Evolutionary conservation across 2,113 vertebrate genomes (phyloP).

Genomic region (Channa maculata): DNA sequence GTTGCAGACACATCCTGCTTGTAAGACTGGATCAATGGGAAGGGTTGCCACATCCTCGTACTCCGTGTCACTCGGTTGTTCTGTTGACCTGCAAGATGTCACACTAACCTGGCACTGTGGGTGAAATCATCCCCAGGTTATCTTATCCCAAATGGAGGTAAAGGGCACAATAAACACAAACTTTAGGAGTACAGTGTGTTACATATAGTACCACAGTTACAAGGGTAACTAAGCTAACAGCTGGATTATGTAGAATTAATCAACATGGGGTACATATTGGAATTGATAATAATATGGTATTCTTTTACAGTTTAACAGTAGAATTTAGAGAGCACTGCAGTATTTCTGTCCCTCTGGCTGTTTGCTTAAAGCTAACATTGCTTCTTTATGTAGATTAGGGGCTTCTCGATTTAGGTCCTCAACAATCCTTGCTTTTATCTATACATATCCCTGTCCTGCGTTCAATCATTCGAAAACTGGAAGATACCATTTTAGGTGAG

Average conservation of each 20-base stretch:
- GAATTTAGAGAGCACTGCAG: neutral
- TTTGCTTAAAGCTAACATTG: constrained; percentile 7
- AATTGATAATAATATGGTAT: no score
- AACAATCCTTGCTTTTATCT: no score
- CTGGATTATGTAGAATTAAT: no score
- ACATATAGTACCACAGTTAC: no score
- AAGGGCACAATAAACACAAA: neutral
- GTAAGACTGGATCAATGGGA: constrained; percentile 8
- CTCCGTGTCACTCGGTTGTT: neutral
- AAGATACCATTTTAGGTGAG: no score
- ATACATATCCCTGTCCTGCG: no score
- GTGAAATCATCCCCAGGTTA: neutral
- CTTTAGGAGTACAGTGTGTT: neutral
- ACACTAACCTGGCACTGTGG: constrained; percentile 40
- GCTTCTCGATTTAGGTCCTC: no score
- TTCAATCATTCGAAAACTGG: no score
- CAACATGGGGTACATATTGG: no score
- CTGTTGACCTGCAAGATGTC: constrained; percentile 51
- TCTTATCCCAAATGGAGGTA: constrained; percentile 13
- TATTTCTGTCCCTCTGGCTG: constrained; percentile 9
- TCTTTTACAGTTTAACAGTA: neutral
- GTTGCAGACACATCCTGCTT: constrained; percentile 9
- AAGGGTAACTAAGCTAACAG: no score
- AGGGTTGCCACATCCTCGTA: constrained; percentile 54
- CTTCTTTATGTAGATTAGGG: neutral